Conservation (phyloP, 2,797 vertebrate genomes). For the Potorous gilbertii region DNA sequence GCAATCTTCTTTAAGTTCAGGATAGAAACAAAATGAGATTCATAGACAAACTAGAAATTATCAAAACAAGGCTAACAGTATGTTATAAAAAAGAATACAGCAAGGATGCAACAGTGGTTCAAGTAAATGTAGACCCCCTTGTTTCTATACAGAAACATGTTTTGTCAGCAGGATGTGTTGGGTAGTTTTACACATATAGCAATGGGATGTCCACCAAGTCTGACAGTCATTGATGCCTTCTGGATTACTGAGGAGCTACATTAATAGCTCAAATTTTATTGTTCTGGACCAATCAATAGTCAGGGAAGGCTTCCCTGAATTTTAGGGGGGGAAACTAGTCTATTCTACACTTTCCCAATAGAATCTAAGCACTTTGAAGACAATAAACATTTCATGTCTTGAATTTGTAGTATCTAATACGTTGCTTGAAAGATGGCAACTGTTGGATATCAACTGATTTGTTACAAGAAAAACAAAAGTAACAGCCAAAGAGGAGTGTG, state of each 20-base stretch:
- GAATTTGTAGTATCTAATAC: not conserved
- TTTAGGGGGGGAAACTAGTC: not conserved
- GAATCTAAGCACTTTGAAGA: not conserved
- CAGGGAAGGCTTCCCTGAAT: not conserved
- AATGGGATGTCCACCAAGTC: not conserved
- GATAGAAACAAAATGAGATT: not conserved
- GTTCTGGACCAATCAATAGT: not conserved
- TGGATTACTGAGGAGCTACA: not conserved
- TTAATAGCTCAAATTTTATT: not conserved
- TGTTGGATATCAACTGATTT: not conserved
- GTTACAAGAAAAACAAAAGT: not conserved
- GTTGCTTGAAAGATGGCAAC: not conserved
- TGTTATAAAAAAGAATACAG: not conserved
- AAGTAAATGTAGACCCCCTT: not conserved
- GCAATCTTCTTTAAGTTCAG: not conserved
- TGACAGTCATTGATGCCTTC: not conserved
- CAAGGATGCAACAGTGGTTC: not conserved
- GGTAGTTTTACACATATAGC: not conserved
- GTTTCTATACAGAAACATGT: not conserved
- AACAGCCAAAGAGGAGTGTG: not conserved
- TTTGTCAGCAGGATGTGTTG: not conserved
- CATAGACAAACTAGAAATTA: not conserved
- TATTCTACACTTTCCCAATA: not conserved
- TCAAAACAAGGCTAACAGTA: not conserved
- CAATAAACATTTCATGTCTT: not conserved